Evolutionary conservation across 2,797 vertebrate species (phyloP).

Genomic region (Coendou prehensilis): DNA sequence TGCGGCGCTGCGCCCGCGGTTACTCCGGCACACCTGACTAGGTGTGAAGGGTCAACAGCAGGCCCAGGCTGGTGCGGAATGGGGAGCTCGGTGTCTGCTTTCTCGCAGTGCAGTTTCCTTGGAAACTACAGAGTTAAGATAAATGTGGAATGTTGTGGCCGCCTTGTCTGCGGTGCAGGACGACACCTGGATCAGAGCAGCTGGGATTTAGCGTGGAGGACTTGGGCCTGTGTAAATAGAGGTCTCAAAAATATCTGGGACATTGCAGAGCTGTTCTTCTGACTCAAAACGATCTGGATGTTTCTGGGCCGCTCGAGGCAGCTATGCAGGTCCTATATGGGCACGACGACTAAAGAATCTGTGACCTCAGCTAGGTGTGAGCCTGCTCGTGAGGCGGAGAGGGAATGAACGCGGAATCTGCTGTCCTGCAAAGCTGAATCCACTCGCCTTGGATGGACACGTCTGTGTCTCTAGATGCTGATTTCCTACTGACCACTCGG

Average conservation of each 20-base stretch:
- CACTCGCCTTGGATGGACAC: neutral
- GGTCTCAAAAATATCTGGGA: neutral
- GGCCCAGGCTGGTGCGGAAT: neutral
- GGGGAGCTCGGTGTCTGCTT: constrained; percentile 8
- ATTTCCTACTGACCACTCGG: neutral
- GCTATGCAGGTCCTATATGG: neutral
- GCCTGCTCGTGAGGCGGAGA: neutral
- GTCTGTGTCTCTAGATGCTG: neutral
- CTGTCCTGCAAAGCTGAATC: neutral
- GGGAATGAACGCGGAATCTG: neutral
- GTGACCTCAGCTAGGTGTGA: neutral
- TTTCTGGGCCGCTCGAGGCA: neutral
- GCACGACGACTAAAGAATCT: neutral
- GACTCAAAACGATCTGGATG: neutral
- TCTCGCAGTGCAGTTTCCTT: constrained; percentile 68
- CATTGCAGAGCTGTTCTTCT: neutral
- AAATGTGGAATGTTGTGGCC: constrained; percentile 57
- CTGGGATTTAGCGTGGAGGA: neutral
- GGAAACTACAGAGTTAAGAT: constrained; percentile 77
- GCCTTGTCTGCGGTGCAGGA: neutral
- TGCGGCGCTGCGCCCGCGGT: no score
- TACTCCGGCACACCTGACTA: neutral
- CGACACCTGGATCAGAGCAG: constrained; percentile 30
- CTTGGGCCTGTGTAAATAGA: neutral
- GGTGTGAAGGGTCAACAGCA: neutral